Base-by-base conservation (phyloP, 1,140 invertebrate species). In the Luehdorfia chinensis region DNA sequence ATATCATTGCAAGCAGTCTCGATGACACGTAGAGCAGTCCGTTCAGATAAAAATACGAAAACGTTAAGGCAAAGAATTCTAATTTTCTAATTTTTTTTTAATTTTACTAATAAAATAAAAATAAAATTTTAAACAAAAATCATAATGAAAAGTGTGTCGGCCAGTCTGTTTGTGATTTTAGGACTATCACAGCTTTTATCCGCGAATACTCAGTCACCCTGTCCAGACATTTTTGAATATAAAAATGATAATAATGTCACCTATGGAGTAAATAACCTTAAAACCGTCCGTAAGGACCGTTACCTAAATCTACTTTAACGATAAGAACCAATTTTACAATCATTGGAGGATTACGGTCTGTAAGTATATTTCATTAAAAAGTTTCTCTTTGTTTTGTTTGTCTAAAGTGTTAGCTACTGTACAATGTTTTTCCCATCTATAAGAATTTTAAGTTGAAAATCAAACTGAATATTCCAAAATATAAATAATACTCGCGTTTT, bases 191-290 rank as follows among this genome's bases (percentile, higher is more conserved):
- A 37, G 19, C 47, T 64, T 6, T 50, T 36, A 27, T 57, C 49
- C 6, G 57, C 60, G 19, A 46, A 54, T 13, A 18, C 50, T 9
- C 44, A 59, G 11, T 69, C 66, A 1, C 66, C 66, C 2, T 69
- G 66, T 30, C 66, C 66, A n/a, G 21, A 63, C 9, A 50, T 58
- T 39, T 69, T 69, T 52, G 54, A 63, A 8, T 69, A 66, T 12
- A 60, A 47, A 32, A 54, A 27, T 27, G 66, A 69, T 43, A 18
- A 50, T 7, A 56, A 37, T 16, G 62, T 54, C 13, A 11, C 54
- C 9, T 51, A 60, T 31, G 66, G 66, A 14, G 18, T n/a, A 43
- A 5, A 48, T 69, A 7, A 47, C 46, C 13, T 39, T 69, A 16
- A 53, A 46, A 18, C 50, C 62, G n/a, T n/a, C n/a, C n/a, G n/a